phyloP scores from a whole-genome alignment of 2,113 vertebrate species.

The Macaca fascicularis region DNA sequence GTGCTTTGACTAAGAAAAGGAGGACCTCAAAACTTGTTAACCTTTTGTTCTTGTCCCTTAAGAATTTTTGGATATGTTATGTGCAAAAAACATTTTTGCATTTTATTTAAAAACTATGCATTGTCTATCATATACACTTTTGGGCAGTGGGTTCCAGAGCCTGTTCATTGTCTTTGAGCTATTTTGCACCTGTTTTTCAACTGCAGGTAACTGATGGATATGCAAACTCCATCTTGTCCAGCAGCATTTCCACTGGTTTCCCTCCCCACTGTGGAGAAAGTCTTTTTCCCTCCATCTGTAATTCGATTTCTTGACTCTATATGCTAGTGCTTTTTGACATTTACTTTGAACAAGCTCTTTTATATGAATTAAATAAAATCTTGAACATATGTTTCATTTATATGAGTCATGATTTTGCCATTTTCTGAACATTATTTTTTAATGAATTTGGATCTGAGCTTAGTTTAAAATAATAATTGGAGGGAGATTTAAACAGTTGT shows the following conservation, averaged over 20 bases:
- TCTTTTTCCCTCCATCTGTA: background rate
- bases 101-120: background rate
- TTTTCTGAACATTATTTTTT: constrained; percentile 1
- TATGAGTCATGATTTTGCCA: background rate
- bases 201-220: background rate
- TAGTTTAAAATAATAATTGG: background rate
- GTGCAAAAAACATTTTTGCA: background rate
- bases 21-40: background rate
- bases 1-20: background rate
- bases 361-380: background rate
- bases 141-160: background rate
- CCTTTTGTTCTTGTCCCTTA: background rate
- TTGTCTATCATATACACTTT: background rate
- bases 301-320: background rate
- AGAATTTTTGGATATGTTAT: background rate
- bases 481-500: background rate
- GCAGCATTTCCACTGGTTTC: background rate
- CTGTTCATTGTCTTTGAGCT: background rate
- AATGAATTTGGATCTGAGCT: background rate
- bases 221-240: background rate
- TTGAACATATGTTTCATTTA: background rate
- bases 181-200: background rate
- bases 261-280: background rate
- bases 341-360: background rate
- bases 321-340: background rate